Evolutionary conservation across 1,140 invertebrate genomes (phyloP), one percentile per base, ranked within the genome.

Genomic region (Penaeus indicus): DNA sequence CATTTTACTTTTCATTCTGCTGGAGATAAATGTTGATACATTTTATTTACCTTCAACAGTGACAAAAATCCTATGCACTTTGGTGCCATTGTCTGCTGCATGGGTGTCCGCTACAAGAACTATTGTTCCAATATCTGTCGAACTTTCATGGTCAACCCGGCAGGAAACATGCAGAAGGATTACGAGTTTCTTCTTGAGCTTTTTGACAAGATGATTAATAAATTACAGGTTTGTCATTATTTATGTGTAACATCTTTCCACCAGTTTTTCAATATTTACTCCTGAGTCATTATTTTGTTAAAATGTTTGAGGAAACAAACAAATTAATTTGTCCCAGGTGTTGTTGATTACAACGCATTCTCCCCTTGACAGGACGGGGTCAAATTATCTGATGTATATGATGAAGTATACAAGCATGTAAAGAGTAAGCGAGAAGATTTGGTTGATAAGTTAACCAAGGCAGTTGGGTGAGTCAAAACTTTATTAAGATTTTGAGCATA

Each of bases 51-150:
- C 72, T 72, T 27, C 77, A n/a, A 72, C 60, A 98, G 97, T 92
- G 97, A 99, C 92, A 98, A 99, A 92, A 98, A 98, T 92, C 95
- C 95, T 90, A 93, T 99, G 78, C 97, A 99, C 93, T 99, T 99
- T 94, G 99, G 98, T 69, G 96, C 97, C 0, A 99, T 99, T 90
- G 96, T 99, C 67, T 99, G 98, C 93, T 97, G 97, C 32, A 93
- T 99, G 89, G 99, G 99, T 38, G 96, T 96, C 22, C 94, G 99
- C 82, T 99, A 99, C 93, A 99, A 99, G 92, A 97, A 96, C 0
- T 99, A 99, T 92, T 99, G 99, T 93, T 98, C 99, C 0, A 99
- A 99, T 93, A 97, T 99, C 91, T 97, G 98, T 21, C 95, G 99
- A 85, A 99, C 99, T n/a, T 94, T 99, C 88, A 93, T 99, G 91